phyloP scores from a whole-genome alignment of 2,888 invertebrate species.

The Bugulina stolonifera region DNA sequence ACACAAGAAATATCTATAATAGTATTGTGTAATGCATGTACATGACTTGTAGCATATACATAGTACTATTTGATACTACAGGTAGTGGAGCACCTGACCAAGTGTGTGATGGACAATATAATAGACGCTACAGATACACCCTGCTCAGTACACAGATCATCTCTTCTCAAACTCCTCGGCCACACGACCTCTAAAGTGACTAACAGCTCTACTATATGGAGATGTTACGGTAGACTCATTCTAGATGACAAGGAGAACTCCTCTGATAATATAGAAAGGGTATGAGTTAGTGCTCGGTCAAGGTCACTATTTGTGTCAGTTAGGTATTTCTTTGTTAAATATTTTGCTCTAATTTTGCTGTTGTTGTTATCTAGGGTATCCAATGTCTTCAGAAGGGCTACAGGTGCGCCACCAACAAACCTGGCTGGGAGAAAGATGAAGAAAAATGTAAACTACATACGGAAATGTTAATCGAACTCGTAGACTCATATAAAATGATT shows the following conservation, averaged over 20 bases:
- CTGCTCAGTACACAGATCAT: conserved; percentile 58
- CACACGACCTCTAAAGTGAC: conserved; percentile 60
- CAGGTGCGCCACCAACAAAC: conserved; percentile 64
- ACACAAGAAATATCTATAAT: no score
- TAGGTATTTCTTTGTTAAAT: no score
- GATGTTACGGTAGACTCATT: conserved; percentile 65
- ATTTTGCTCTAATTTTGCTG: no score
- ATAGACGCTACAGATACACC: conserved; percentile 59
- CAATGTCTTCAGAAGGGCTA: conserved; percentile 74
- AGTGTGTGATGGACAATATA: conserved; percentile 63
- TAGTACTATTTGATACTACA: no score
- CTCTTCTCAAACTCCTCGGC: conserved; percentile 66
- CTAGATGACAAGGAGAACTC: conserved; percentile 28
- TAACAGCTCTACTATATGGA: conserved; percentile 72
- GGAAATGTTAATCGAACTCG: conserved; percentile 36
- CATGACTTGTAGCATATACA: no score
- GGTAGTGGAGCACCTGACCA: conserved; percentile 67
- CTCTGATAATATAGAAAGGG: conserved; percentile 31
- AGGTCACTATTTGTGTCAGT: no score
- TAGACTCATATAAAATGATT: conserved; percentile 28
- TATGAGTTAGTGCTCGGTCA: no score
- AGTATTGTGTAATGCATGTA: no score
- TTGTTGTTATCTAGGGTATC: conserved; percentile 35
- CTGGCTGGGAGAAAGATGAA: conserved; percentile 57
- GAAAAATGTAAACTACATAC: conserved; percentile 60